Base-by-base conservation (phyloP, 2,113 vertebrate genomes). In the Arizona elegans region DNA sequence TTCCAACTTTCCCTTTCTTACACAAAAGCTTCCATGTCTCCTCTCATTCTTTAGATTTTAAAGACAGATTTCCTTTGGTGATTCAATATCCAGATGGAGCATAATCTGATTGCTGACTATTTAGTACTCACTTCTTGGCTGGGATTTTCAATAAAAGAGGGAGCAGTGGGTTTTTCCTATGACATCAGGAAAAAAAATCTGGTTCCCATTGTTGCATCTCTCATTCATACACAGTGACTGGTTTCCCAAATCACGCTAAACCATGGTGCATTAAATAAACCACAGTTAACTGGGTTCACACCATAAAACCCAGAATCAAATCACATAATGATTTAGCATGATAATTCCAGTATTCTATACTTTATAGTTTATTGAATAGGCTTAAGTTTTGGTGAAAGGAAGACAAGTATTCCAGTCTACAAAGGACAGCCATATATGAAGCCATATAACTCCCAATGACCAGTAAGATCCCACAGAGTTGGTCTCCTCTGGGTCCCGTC, bases 71-170 rank as follows among this genome's bases (percentile, higher is more conserved):
- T 3, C 47, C 33, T 81, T 91, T 85, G 56, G 6, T 56, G 86
- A 53, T 87, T 6, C 50, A 23, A 0, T 0, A 87, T 75, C 65
- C 50, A 50, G 62, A 47, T 81, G 70, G 70, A 81, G 7, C 17
- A 81, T 19, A 81, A 81, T 17, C 15, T 0, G n/a, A 13, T 93
- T 81, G 85, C 65, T 91, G n/a, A 81, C 89, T 0, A 0, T 23
- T 0, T 92, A 93, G 52, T 12, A 65, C 23, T 43, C 75, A 53
- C 52, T 53, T 38, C 0, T 12, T 53, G 54, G 59, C 13, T 0
- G 43, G 86, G 53, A n/a, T 88, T 91, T 89, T 87, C 53, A 58
- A 52, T 62, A 88, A 87, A 88, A 47, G 52, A 23, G 58, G 33
- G 26, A 3, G 21, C n/a, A 17, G 8, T 26, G 12, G 90, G 29